Evolutionary conservation across 1,140 invertebrate genomes (phyloP).

Genomic region (Drosophila leontia): DNA sequence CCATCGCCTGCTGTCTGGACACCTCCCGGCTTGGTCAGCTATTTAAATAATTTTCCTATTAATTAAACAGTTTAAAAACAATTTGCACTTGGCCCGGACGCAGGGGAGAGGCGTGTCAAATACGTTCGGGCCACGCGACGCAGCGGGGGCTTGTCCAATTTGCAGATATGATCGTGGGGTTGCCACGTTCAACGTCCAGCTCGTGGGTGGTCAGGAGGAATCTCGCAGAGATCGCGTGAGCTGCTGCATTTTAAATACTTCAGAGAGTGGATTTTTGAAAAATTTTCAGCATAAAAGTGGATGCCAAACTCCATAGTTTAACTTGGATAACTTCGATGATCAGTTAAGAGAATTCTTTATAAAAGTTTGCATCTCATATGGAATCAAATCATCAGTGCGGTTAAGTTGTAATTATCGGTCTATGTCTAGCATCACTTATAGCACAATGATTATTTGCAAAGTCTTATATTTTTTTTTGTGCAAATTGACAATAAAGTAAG

Average conservation of each 20-base stretch:
- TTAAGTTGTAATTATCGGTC: too few relatives aligned
- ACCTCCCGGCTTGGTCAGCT: conserved; percentile 3
- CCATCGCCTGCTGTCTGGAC: conserved; percentile 1
- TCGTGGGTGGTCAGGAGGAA: conserved; percentile 26
- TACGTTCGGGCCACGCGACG: conserved; percentile 38
- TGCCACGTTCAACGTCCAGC: conserved; percentile 15
- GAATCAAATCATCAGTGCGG: too few relatives aligned
- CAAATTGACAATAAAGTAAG: too few relatives aligned
- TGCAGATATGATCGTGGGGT: conserved; percentile 21
- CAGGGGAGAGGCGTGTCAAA: conserved; percentile 10
- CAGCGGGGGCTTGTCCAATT: conserved; percentile 52
- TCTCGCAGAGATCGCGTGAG: conserved; percentile 20
- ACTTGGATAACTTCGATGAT: background rate
- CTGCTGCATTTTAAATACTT: background rate
- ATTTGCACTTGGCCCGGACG: conserved; percentile 54
- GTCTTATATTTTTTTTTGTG: too few relatives aligned
- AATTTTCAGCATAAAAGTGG: background rate
- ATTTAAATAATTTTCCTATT: conserved; percentile 76
- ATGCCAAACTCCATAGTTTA: background rate
- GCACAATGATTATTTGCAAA: too few relatives aligned
- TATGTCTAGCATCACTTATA: too few relatives aligned
- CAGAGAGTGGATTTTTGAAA: background rate
- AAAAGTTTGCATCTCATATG: background rate
- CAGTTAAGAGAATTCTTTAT: background rate
- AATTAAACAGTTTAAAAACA: conserved; percentile 79